Evolutionary conservation across 2,888 invertebrate genomes (phyloP).

Genomic region (Melieria crassipennis): DNA sequence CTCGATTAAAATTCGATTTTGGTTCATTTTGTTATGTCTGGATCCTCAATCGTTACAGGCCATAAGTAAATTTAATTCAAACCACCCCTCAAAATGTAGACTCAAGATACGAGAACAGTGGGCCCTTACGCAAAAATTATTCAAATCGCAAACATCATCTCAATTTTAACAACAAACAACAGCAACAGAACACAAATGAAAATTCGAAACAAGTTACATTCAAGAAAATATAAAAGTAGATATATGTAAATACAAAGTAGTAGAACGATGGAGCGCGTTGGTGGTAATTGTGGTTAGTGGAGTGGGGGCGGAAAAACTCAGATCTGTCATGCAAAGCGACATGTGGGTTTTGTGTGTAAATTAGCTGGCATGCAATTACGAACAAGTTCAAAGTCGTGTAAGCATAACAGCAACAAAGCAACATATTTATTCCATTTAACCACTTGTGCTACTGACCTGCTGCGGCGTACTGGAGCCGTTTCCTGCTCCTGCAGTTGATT

Average conservation of each 20-base stretch:
- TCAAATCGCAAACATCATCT: background rate
- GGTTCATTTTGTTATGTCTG: no score
- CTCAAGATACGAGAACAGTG: no score
- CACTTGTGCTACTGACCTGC: constrained; percentile 66
- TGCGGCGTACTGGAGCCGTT: constrained; percentile 69
- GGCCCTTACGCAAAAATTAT: no score
- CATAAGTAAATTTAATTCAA: no score
- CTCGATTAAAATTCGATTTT: no score
- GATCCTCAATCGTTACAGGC: no score
- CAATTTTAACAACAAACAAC: constrained; percentile 3
- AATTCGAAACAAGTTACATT: constrained; percentile 16
- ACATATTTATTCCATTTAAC: background rate
- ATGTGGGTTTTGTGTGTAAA: no score
- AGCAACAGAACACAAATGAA: constrained; percentile 24
- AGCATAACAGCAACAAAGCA: constrained; percentile 16
- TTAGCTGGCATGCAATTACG: no score
- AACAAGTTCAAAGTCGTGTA: constrained; percentile 2
- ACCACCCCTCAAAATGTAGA: no score
- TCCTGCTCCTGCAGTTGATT: constrained; percentile 66
- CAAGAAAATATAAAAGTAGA: constrained; percentile 3
- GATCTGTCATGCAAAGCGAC: background rate
- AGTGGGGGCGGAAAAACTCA: background rate
- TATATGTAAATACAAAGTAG: constrained; percentile 7
- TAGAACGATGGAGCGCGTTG: background rate
- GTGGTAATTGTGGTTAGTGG: background rate